Evolutionary conservation across 2,113 vertebrate species (phyloP), one percentile per base, ranked within the genome.

Genomic region (Enhydra lutris): DNA sequence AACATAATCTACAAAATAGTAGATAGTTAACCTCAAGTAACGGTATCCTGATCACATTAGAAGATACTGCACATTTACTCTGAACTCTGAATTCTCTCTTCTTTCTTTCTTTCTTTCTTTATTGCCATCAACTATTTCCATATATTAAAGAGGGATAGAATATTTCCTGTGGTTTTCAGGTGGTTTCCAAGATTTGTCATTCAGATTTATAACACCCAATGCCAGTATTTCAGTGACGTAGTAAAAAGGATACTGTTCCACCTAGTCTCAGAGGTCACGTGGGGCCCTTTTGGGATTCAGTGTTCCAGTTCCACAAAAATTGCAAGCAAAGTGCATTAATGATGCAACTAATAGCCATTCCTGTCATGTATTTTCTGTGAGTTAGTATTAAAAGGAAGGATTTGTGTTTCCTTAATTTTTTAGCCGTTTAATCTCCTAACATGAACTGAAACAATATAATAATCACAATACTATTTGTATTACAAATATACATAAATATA

Each of bases 131-230:
- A 85, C 52, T 85, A 81, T 92, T 95, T 97, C 79, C 94, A 96
- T 85, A 96, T 94, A 96, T 92, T 97, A 82, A 90, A 82, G 36
- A 65, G 94, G 57, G 88, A 86, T 45, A 89, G 34, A 73, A 47
- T 88, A 81, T 88, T 98, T 97, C 97, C 95, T 88, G 74, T 97
- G 89, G 96, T 69, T 97, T 97, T 95, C 92, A 97, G 97, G 98
- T 98, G 96, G 63, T 98, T 98, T 97, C 97, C 98, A 97, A 81
- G 80, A 95, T 85, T 81, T 97, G 95, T 89, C 94, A 94, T 90
- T 96, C 73, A 93, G 96, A 97, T 96, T 98, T 97, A 96, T 86
- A 82, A 63, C 67, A 74, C 36, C 74, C 76, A 88, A 65, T 63
- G 88, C 93, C 97, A 97, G 88, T 83, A 74, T 92, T 76, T 97